Conservation (phyloP, 2,888 invertebrate species). For the Troides oblongomaculatus region DNA sequence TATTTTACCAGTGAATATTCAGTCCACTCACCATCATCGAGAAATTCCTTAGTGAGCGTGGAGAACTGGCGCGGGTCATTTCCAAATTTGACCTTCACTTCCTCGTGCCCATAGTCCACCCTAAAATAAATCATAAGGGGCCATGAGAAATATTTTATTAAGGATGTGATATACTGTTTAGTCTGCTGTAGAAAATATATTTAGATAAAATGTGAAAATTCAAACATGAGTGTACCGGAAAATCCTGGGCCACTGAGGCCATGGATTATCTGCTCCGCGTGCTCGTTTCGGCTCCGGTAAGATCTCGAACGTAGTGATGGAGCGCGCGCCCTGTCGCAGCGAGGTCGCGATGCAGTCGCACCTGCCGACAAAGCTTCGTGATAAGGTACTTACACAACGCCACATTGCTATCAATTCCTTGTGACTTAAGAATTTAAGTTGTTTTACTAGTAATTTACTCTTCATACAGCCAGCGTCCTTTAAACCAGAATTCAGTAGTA, state of each 20-base stretch:
- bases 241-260: conserved; percentile 99
- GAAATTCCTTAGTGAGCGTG: conserved; percentile 96
- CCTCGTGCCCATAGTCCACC: conserved; percentile 99
- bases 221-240: conserved; percentile 81
- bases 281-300: conserved; percentile 92
- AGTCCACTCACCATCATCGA: conserved; percentile 86
- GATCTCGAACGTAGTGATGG: conserved; percentile 98
- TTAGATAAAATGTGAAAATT: too few species aligned
- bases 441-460: too few species aligned
- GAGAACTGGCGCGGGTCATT: conserved; percentile 96
- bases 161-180: too few species aligned
- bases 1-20: too few species aligned
- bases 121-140: conserved; percentile 47
- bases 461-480: too few species aligned
- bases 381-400: background rate
- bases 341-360: conserved; percentile 99
- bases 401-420: background rate
- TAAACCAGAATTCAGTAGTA: too few species aligned
- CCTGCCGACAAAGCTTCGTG: conserved; percentile 40
- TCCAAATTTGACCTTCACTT: conserved; percentile 94
- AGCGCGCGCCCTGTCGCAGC: conserved; percentile 93
- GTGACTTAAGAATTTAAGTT: too few species aligned
- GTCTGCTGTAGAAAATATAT: too few species aligned
- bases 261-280: conserved; percentile 94
- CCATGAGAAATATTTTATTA: too few species aligned